phyloP scores from a whole-genome alignment of 2,888 invertebrate genomes.

The Craniophora ligustri region DNA sequence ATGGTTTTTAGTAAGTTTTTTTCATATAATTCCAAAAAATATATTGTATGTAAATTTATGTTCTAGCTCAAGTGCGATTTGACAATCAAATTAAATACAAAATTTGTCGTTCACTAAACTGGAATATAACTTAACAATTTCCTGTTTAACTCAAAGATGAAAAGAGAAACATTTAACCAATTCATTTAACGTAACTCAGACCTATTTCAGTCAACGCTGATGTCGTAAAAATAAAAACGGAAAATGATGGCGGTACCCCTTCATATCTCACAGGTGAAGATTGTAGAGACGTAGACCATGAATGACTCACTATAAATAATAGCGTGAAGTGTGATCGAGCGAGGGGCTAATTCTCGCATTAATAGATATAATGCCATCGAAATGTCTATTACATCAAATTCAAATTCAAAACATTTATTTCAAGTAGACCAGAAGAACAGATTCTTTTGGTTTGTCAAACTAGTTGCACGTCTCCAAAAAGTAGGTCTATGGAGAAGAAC shows the following conservation, averaged over 20 bases:
- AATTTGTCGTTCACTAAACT: not conserved
- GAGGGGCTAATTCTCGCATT: too few species aligned
- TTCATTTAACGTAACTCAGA: not conserved
- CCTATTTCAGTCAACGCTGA: not conserved
- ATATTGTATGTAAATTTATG: not conserved
- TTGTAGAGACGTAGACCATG: conserved; percentile 11
- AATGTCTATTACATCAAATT: too few species aligned
- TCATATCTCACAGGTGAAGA: conserved; percentile 24
- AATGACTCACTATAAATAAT: conserved; percentile 42
- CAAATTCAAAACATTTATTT: too few species aligned
- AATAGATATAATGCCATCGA: too few species aligned
- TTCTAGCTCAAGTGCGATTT: too few species aligned
- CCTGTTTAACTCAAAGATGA: not conserved
- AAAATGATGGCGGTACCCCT: not conserved
- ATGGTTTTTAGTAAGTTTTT: too few species aligned
- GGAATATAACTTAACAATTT: not conserved
- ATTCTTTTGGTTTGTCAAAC: too few species aligned
- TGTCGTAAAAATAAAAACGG: not conserved
- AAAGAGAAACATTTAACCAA: not conserved
- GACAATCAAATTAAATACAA: not conserved
- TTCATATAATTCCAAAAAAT: not conserved
- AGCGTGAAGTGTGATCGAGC: conserved; percentile 17
- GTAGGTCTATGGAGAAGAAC: too few species aligned
- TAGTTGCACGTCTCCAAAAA: too few species aligned
- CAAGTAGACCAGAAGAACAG: too few species aligned